Conservation (phyloP, 1,140 invertebrate species). For the Diprion similis region DNA sequence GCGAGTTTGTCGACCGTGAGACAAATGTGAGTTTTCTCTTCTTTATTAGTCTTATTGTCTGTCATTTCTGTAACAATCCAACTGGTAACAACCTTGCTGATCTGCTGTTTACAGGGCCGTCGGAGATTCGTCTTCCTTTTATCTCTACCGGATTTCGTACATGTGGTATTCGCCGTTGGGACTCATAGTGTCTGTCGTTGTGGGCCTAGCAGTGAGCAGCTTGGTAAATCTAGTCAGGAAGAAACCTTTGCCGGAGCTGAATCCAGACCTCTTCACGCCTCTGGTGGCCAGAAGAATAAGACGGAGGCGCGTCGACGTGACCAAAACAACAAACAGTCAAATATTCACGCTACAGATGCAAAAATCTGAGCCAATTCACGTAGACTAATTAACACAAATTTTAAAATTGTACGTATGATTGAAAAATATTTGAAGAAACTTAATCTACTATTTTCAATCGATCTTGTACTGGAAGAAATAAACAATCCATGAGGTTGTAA, state of each 20-base stretch:
- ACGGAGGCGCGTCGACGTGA: slow-evolving; percentile 33
- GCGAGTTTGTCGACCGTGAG: slow-evolving; percentile 41
- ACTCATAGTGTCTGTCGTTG: slow-evolving; percentile 66
- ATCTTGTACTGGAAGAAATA: too few species aligned
- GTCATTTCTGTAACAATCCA: slow-evolving; percentile 6
- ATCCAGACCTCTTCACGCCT: slow-evolving; percentile 73
- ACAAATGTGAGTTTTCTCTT: slow-evolving; percentile 19
- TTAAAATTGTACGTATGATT: too few species aligned
- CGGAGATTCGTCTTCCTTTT: slow-evolving; percentile 35
- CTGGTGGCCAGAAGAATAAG: slow-evolving; percentile 63
- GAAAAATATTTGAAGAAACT: too few species aligned
- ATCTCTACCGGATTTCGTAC: slow-evolving; percentile 75
- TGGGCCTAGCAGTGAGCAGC: slow-evolving; percentile 69
- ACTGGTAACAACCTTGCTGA: background rate
- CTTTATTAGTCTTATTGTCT: slow-evolving; percentile 17
- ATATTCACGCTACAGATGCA: slow-evolving; percentile 41
- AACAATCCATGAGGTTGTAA: too few species aligned
- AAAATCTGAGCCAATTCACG: background rate
- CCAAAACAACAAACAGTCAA: slow-evolving; percentile 41
- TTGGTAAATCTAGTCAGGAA: slow-evolving; percentile 44
- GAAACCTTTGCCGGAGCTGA: slow-evolving; percentile 41
- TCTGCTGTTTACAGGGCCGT: background rate
- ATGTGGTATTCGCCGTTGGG: slow-evolving; percentile 81
- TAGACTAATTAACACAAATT: too few species aligned
- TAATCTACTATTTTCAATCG: too few species aligned